Base-by-base conservation (phyloP, 1,140 invertebrate species). In the Drosophila tani region DNA sequence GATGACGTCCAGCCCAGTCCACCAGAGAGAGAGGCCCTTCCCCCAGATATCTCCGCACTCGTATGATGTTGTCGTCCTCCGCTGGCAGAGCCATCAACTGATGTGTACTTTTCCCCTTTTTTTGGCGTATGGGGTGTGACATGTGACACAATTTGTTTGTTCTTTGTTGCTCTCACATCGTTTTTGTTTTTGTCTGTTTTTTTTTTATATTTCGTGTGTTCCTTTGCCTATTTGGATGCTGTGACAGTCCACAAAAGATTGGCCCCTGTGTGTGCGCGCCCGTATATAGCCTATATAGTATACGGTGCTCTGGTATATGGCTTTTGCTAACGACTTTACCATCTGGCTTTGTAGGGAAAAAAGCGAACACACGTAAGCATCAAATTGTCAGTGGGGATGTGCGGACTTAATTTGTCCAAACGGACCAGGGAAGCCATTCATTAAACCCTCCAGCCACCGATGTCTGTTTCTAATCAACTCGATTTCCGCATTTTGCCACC, bases 141-240 rank as follows among this genome's bases (percentile, higher is more conserved):
- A 78, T 78, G 75, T 78, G 75, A 78, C 75, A 78, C 75, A 78
- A 78, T 78, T 77, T 77, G 74, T 74, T 74, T 74, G 70, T 74
- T 73, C 68, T 74, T 74, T 73, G 70, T 73, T 73, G 29, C 46
- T 73, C 67, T 59, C 67, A 59, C 69, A 73, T 59, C 46, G 69
- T 60, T 67, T 38, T 32, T 47, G 55, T 46, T 41, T 32, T 51
- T 32, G 66, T 71, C 47, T 38, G 40, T 47, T 66, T 46, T 43
- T 32, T 51, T 32, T 41, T 21, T 40, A 29, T 35, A 43, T 65
- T 29, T 35, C 27, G 32, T 43, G 51, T 74, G 43, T 77, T 69
- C 49, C 74, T 68, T 77, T 78, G 75, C 75, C 64, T 59, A 68
- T 77, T 77, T 69, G 74, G 74, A 77, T 77, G 75, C 65, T 77